Evolutionary conservation across 1,140 invertebrate species (phyloP).

Genomic region (Laupala kohalensis): DNA sequence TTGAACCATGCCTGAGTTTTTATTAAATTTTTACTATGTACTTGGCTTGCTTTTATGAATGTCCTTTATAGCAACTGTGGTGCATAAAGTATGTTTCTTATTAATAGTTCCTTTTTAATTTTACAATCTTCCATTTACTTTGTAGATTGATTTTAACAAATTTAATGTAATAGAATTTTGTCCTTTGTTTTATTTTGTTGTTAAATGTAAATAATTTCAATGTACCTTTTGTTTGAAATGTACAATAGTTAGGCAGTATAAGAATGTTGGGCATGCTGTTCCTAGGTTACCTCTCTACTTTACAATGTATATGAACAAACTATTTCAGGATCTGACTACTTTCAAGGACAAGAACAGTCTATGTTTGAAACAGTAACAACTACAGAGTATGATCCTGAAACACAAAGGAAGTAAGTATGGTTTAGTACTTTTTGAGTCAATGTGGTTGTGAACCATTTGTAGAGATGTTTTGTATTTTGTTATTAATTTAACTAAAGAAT

Average conservation of each 20-base stretch:
- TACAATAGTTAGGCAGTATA: not conserved
- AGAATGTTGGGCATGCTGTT: constrained; percentile 14
- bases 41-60: not conserved
- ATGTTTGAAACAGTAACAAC: constrained; percentile 37
- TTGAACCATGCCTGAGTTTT: not conserved
- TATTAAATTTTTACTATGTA: not conserved
- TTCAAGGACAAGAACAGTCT: constrained; percentile 38
- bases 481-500: too few species aligned
- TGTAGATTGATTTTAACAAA: constrained; percentile 4
- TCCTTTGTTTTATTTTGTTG: not conserved
- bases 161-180: not conserved
- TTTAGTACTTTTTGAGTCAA: constrained; percentile 1
- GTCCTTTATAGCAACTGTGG: not conserved
- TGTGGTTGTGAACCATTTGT: not conserved
- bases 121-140: not conserved
- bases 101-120: not conserved
- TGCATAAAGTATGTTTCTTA: not conserved
- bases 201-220: not conserved
- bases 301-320: constrained; percentile 14
- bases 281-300: too few species aligned
- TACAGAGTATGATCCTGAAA: constrained; percentile 37
- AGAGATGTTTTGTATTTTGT: not conserved
- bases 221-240: not conserved
- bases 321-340: constrained; percentile 36
- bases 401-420: constrained; percentile 35